Base-by-base conservation (phyloP, 2,797 vertebrate genomes). In the Sebastolobus alascanus region DNA sequence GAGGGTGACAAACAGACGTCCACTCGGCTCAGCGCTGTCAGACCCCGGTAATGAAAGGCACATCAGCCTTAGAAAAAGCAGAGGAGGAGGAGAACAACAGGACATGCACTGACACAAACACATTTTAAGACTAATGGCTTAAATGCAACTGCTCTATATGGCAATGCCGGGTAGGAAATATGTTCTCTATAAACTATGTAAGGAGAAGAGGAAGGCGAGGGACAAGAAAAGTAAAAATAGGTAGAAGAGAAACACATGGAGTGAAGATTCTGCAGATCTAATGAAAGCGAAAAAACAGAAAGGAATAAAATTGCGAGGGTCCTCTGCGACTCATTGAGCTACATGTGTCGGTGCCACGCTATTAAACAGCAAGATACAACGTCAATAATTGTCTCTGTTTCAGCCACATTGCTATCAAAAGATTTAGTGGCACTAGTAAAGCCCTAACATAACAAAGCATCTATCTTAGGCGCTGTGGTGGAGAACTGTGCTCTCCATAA, bases 1-100 rank as follows among this genome's bases (percentile, higher is more conserved):
- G 93, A 92, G 85, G 88, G 90, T 93, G 92, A 93, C 94, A 92
- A 94, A 91, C 92, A 92, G 89, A 93, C 84, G 85, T 92, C 89
- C 83, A 52, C 87, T 83, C 72, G 89, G 74, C 92, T 90, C 90
- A 31, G 85, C 14, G 89, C 91, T 94, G 93, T 94, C 93, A 94
- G 90, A 84, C 81, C 83, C 68, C 16, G 83, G 88, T 93, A 94
- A 94, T 94, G 93, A 94, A 95, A 94, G 91, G 90, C 90, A 91
- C 91, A 92, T 93, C 92, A 92, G 91, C 85, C 87, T 87, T 58
- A 86, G 86, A 89, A 89, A 90, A 92, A 90, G 77, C 68, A 73
- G 61, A 73, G 38, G 66, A 75, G 65, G 76, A 81, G 73, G 72
- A 85, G 83, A 84, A 92, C 90, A 89, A 85, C 88, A 83, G 84